Evolutionary conservation across 2,797 vertebrate genomes (phyloP).

Genomic region (Buphagus erythrorhynchus): DNA sequence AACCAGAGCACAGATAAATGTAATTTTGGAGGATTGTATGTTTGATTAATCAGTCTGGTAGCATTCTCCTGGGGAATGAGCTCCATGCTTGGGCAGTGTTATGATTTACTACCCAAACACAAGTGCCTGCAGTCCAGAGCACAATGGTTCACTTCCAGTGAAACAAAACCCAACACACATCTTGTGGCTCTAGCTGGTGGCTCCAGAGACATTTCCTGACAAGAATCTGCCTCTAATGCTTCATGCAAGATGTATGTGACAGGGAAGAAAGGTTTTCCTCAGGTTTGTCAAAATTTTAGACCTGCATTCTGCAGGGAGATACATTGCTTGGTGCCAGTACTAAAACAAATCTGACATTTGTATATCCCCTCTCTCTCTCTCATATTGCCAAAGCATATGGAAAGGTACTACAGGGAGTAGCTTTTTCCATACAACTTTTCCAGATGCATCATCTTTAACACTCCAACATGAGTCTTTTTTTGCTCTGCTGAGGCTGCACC

Average conservation of each 20-base stretch:
- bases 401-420: neutral
- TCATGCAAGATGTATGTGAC: neutral
- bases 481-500: neutral
- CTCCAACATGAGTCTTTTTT: neutral
- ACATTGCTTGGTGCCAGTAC: neutral
- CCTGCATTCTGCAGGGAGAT: neutral
- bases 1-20: neutral
- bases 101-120: neutral
- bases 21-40: neutral
- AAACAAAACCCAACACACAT: neutral
- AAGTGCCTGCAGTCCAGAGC: neutral
- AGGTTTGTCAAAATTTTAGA: neutral
- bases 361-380: neutral
- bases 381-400: neutral
- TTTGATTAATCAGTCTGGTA: neutral
- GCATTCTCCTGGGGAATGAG: neutral
- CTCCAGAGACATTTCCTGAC: neutral
- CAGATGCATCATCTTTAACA: neutral
- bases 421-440: neutral
- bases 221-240: neutral
- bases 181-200: neutral
- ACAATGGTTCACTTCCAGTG: neutral
- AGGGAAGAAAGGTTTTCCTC: neutral
- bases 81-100: neutral
- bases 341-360: neutral